Conservation (phyloP, 2,113 vertebrate genomes). For the Notechis scutatus region DNA sequence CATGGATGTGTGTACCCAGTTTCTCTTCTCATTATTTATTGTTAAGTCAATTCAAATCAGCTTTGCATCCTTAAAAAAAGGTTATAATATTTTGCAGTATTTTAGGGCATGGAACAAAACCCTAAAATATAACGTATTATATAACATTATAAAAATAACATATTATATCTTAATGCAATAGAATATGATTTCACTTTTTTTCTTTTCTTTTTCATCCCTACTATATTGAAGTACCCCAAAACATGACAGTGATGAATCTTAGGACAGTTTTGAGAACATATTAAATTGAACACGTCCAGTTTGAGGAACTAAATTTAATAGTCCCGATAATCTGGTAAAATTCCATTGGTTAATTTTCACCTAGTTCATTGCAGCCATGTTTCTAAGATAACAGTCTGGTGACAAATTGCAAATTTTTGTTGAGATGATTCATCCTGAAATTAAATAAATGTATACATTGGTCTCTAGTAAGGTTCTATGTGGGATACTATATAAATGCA, state of each 20-base stretch:
- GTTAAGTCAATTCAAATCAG: not conserved
- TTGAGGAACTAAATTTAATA: not conserved
- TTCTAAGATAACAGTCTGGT: not conserved
- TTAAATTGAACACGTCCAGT: not conserved
- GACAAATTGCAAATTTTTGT: not conserved
- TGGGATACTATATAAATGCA: not conserved
- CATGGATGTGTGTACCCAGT: not conserved
- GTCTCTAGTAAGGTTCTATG: not conserved
- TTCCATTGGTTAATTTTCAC: not conserved
- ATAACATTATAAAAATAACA: too few relatives aligned
- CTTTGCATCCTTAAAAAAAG: not conserved
- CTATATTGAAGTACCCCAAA: not conserved
- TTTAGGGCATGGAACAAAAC: not conserved
- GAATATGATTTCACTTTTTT: not conserved
- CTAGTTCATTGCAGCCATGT: not conserved
- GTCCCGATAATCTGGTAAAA: not conserved
- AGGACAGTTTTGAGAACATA: not conserved
- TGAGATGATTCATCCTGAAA: not conserved
- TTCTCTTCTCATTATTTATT: not conserved
- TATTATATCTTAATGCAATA: not conserved
- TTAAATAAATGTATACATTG: not conserved
- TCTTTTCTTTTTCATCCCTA: not conserved
- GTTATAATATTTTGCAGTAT: not conserved
- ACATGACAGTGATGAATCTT: not conserved
- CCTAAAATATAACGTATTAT: not conserved